These are phyloP conservation scores for Typhlomys cinereus DNA, from an alignment of 2,113 vertebrate genomes.

Conservation along the genomic window DNA sequence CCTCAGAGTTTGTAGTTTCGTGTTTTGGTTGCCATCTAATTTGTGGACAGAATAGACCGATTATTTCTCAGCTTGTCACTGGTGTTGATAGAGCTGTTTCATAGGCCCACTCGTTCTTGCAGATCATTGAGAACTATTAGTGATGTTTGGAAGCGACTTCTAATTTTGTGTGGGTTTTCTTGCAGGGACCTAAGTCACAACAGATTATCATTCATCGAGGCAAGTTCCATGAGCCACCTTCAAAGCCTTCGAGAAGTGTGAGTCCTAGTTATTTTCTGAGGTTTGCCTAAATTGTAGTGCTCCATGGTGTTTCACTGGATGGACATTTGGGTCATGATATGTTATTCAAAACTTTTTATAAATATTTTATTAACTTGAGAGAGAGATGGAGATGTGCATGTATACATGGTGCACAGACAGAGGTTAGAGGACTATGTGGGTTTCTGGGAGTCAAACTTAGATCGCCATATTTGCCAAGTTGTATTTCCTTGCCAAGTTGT, in stretches of 20 bases:
- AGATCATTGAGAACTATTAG: neutral
- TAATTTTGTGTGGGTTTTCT: conserved; percentile 79
- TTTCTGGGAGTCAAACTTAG: too few species aligned
- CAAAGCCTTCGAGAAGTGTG: conserved; percentile 93
- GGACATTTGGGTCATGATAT: neutral
- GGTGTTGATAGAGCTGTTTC: conserved; percentile 4
- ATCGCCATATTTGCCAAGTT: too few species aligned
- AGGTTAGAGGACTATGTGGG: too few species aligned
- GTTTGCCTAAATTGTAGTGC: conserved; percentile 48
- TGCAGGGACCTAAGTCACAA: conserved; percentile 96
- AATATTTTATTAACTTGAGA: too few species aligned
- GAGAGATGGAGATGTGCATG: too few species aligned
- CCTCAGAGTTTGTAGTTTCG: conserved; percentile 49
- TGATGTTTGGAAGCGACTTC: conserved; percentile 39
- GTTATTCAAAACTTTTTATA: conserved; percentile 18
- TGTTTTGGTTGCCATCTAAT: conserved; percentile 51
- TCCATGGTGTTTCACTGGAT: neutral
- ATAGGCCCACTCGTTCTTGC: neutral
- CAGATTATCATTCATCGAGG: conserved; percentile 91
- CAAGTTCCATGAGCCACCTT: conserved; percentile 89
- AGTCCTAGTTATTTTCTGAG: conserved; percentile 82
- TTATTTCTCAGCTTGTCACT: conserved; percentile 44
- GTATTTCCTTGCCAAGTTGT: too few species aligned
- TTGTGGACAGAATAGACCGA: neutral
- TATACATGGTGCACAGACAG: too few species aligned